These are phyloP conservation scores for Cottus gobio DNA, from an alignment of 2,113 vertebrate genomes.

Conservation along the genomic window DNA sequence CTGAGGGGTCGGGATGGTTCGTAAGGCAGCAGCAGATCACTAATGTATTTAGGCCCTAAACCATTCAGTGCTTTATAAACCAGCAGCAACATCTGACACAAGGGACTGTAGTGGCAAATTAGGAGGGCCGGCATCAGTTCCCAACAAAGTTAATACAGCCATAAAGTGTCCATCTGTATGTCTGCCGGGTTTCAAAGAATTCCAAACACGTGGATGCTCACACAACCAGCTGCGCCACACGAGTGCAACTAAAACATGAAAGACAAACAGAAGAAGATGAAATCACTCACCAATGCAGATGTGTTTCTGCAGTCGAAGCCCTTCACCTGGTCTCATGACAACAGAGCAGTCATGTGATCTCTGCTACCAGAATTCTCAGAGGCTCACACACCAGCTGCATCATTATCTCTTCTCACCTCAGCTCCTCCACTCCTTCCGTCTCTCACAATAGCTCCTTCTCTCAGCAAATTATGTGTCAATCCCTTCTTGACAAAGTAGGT, in stretches of 20 bases:
- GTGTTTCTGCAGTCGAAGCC: slow-evolving; percentile 18
- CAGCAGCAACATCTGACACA: slow-evolving; percentile 45
- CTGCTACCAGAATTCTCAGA: slow-evolving; percentile 63
- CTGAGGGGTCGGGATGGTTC: no score
- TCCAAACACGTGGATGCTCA: slow-evolving; percentile 21
- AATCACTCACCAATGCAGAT: slow-evolving; percentile 16
- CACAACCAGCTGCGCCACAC: slow-evolving; percentile 9
- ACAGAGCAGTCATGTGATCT: slow-evolving; percentile 42
- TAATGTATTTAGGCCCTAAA: no score
- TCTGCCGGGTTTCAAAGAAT: slow-evolving; percentile 52
- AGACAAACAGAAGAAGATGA: slow-evolving; percentile 21
- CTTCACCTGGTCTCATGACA: slow-evolving; percentile 49
- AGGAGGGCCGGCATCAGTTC: slow-evolving; percentile 30
- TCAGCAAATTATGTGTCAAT: slow-evolving; percentile 48
- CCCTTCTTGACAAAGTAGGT: slow-evolving; percentile 40
- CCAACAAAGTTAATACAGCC: slow-evolving; percentile 30
- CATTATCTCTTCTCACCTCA: slow-evolving; percentile 61
- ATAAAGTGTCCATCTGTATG: slow-evolving; percentile 52
- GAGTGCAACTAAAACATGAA: slow-evolving; percentile 14
- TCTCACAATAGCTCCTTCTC: slow-evolving; percentile 38
- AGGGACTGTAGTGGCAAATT: slow-evolving; percentile 6
- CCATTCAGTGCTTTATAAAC: no score
- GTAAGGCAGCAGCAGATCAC: no score
- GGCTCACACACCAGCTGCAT: slow-evolving; percentile 64
- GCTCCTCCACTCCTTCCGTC: slow-evolving; percentile 38